Conservation (phyloP, 1,140 invertebrate species). For the Hylaeus anthracinus region DNA sequence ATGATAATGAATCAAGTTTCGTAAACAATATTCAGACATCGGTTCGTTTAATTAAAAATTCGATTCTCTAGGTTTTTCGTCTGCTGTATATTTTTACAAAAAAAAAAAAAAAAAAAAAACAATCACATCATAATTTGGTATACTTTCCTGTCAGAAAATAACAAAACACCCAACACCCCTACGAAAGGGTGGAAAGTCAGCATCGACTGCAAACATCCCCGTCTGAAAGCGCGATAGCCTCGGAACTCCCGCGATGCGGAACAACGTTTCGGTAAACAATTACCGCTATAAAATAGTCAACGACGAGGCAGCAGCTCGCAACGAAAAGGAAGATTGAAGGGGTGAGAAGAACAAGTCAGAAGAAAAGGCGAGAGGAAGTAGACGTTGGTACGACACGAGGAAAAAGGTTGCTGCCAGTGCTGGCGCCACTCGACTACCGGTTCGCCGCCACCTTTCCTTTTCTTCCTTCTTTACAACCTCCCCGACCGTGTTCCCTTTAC, state of each 20-base stretch:
- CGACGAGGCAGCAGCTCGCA: not conserved
- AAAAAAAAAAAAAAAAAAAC: too few relatives aligned
- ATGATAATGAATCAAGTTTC: too few relatives aligned
- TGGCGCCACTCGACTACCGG: slow-evolving; percentile 52
- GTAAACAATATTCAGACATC: too few relatives aligned
- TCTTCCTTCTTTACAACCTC: not conserved
- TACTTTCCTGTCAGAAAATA: too few relatives aligned
- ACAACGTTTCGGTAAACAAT: not conserved
- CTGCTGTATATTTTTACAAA: too few relatives aligned
- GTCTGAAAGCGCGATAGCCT: too few relatives aligned
- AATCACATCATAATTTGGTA: too few relatives aligned
- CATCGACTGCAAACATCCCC: too few relatives aligned
- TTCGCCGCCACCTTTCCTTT: slow-evolving; percentile 42
- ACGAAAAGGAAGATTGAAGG: slow-evolving; percentile 32
- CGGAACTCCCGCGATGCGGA: not conserved
- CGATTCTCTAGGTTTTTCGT: too few relatives aligned
- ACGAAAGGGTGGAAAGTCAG: too few relatives aligned
- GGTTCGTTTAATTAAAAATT: too few relatives aligned
- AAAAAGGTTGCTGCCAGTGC: slow-evolving; percentile 46
- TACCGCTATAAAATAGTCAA: not conserved
- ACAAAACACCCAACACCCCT: too few relatives aligned
- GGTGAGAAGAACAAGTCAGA: slow-evolving; percentile 8
- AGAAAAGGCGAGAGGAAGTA: slow-evolving; percentile 28
- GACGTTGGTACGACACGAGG: slow-evolving; percentile 50
- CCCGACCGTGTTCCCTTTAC: not conserved